Evolutionary conservation across 2,888 invertebrate species (phyloP), one percentile per base, ranked within the genome.

Genomic region (Caenorhabditis sp.): DNA sequence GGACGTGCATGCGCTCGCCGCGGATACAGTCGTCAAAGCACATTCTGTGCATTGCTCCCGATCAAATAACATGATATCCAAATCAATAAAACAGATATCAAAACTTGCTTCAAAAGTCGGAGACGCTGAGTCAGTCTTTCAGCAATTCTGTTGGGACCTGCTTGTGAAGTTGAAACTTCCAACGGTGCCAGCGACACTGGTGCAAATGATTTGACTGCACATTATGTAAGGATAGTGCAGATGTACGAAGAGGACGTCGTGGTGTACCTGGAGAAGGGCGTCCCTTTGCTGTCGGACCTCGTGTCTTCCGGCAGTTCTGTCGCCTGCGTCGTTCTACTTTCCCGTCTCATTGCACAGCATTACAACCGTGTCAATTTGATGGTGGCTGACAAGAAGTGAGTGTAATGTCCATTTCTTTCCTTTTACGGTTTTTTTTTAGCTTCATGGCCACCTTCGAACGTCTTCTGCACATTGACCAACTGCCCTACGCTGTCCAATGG

Each of bases 141-240:
- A 83, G 30, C 81, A 83, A 32, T 89, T 89, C 58, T 89, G 88
- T 56, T 89, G 87, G 85, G 85, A 89, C 56, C 71, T 89, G 2
- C 77, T 89, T 15, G 65, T 89, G 20, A 83, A 84, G 32, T 43
- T 89, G 39, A 89, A 89, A 62, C 75, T 89, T 32, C 56, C 80
- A 1, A 68, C 62, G 11, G 56, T 77, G 59, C 84, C 83, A 15
- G 48, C 55, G 6, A 35, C 32, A 17, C 5, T 53, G 15, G 63
- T 63, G 13, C 71, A 79, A 79, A 77, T 24, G 88, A 88, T 71
- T 70, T 88, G 26, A 83, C 88, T 1, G 87, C 84, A 2, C 86
- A 81, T 72, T 88, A 82, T 63, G 80, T 88, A 32, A 78, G 68
- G 30, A 70, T 85, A 2, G 68, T 79, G n/a, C 81, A 87, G 59